Conservation (phyloP, 2,888 invertebrate species). For the Holacanthella duospinosa region DNA sequence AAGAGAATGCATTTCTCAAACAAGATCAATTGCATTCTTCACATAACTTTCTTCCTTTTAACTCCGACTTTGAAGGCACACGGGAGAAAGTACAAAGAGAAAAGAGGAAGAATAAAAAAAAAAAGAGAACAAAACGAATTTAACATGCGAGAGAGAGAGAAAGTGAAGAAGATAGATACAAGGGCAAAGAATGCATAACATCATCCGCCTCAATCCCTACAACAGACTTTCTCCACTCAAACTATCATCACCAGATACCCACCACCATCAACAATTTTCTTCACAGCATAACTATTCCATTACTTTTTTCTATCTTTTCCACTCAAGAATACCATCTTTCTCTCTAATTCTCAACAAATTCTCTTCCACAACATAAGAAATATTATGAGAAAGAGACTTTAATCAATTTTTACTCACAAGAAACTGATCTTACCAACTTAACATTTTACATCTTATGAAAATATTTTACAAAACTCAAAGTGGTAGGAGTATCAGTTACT, state of each 20-base stretch:
- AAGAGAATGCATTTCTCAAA: slow-evolving; percentile 22
- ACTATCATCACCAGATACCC: not conserved
- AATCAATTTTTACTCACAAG: too few species aligned
- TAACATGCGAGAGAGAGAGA: slow-evolving; percentile 23
- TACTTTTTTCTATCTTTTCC: not conserved
- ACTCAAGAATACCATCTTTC: too few species aligned
- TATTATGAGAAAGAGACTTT: too few species aligned
- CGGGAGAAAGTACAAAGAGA: slow-evolving; percentile 8
- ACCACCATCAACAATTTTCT: not conserved
- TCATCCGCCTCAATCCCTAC: not conserved
- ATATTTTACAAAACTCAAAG: too few species aligned
- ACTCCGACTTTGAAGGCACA: not conserved
- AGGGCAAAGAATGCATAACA: slow-evolving; percentile 2
- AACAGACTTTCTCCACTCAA: not conserved
- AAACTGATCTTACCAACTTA: too few species aligned
- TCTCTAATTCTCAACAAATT: too few species aligned
- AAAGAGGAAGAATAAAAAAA: slow-evolving; percentile 8
- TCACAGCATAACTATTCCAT: not conserved
- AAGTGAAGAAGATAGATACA: slow-evolving; percentile 2
- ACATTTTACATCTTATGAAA: too few species aligned
- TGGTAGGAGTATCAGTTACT: too few species aligned
- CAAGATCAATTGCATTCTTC: slow-evolving; percentile 38
- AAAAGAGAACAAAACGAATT: slow-evolving; percentile 26
- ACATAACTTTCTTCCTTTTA: slow-evolving; percentile 27
- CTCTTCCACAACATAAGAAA: too few species aligned